Conservation (phyloP, 53 echinoderm and acorn worm genomes). For the Paracentrotus lividus region DNA sequence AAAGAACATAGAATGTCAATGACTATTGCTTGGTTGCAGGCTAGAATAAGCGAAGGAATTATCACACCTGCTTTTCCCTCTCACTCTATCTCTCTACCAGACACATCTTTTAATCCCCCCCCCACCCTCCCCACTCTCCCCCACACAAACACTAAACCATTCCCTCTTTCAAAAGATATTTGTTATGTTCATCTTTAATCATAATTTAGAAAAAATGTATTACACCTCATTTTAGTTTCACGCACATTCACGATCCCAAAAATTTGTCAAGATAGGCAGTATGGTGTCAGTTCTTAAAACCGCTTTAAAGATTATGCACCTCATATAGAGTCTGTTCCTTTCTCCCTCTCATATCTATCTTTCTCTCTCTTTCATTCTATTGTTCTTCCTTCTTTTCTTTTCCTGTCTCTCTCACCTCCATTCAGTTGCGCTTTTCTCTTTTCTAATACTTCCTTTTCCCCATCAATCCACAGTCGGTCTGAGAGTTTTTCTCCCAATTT, state of each 20-base stretch:
- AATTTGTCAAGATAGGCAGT: too few relatives aligned
- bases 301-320: too few relatives aligned
- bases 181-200: not conserved
- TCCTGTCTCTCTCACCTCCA: not conserved
- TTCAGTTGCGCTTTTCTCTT: not conserved
- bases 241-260: too few relatives aligned
- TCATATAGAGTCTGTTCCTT: too few relatives aligned
- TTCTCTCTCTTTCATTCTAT: not conserved
- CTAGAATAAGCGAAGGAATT: not conserved
- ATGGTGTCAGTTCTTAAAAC: too few relatives aligned
- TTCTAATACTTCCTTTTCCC: not conserved
- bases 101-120: not conserved
- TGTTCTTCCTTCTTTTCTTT: not conserved
- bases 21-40: not conserved
- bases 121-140: not conserved
- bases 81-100: not conserved
- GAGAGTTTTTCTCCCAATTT: constrained; percentile 7
- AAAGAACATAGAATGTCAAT: not conserved
- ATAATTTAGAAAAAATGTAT: too few relatives aligned
- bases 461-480: not conserved
- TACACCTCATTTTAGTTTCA: too few relatives aligned
- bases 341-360: not conserved
- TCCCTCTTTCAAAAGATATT: not conserved
- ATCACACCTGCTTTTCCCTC: not conserved
- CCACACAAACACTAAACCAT: not conserved